Evolutionary conservation across 2,888 invertebrate genomes (phyloP), one percentile per base, ranked within the genome.

Genomic region (Anarsia innoxiella): DNA sequence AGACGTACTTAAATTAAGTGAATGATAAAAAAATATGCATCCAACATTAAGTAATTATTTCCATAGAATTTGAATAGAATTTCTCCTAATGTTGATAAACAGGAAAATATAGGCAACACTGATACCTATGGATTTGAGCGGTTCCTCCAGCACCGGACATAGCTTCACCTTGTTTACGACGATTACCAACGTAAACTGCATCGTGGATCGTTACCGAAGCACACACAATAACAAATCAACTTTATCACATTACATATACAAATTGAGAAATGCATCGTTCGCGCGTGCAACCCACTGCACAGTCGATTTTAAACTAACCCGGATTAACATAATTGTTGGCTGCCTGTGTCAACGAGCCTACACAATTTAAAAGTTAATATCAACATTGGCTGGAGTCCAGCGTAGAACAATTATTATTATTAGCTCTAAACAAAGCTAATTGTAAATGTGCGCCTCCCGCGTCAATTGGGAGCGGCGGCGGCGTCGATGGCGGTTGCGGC

Each of bases 151-250:
- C 44, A 76, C 69, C 54, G 80, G 74, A 66, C 79, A 82, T 71
- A 83, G 56, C 58, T 70, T 67, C 51, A 84, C 78, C 68, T 67
- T 80, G 68, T 79, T 83, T 56, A 83, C 79, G 47, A 84, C 78
- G 49, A 84, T 83, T 44, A 84, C 83, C 59, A 84, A 62, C 47
- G 83, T 83, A 67, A 76, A 84, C 75, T 84, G 83, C 84, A 84
- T 83, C 57, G 66, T 76, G 52, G 51, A 59, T 68, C 63, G 53
- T 48, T 61, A 70, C 63, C 48, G 53, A 45, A 60, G 64, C 66
- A 55, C 45, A 44, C 62, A 64, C 61, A 49, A 56, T 56, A 59
- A 64, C 59, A 62, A 59, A 40, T 42, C 46, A 45, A 71, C 55
- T 64, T 68, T 64, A 56, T 73, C 76, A 78, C 75, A 72, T 69